A percentile compares a stretch with the other conserved stretches of the same genome.
phyloP scores from a whole-genome alignment of 2,113 vertebrate species.

The Microcebus ravelobensis region DNA sequence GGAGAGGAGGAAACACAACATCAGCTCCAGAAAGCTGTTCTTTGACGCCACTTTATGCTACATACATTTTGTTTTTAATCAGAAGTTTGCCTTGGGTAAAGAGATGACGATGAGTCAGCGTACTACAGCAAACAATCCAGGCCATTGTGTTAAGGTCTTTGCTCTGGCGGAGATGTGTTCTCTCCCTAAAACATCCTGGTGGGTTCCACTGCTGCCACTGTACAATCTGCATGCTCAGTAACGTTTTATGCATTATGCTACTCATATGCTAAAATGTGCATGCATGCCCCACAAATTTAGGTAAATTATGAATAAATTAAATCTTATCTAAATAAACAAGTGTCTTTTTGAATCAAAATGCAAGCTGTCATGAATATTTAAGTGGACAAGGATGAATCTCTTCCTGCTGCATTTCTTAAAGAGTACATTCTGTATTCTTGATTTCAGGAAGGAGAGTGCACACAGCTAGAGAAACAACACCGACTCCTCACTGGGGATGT shows the following conservation, averaged over 20 bases:
- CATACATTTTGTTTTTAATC: constrained; percentile 27
- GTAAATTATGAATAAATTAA: constrained; percentile 93
- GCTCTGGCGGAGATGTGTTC: constrained; percentile 82
- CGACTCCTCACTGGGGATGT: constrained; percentile 61
- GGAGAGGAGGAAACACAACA: neutral
- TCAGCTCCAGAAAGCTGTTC: neutral
- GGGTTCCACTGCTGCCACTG: constrained; percentile 73
- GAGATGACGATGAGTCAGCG: constrained; percentile 65
- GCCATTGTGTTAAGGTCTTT: constrained; percentile 77
- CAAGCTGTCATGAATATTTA: constrained; percentile 89
- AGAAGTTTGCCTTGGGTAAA: constrained; percentile 13
- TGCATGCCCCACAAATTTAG: constrained; percentile 87
- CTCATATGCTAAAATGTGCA: constrained; percentile 88
- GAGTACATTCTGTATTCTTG: constrained; percentile 78
- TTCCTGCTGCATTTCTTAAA: constrained; percentile 82
- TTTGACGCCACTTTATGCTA: neutral
- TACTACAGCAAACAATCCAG: constrained; percentile 59
- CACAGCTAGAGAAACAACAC: constrained; percentile 49
- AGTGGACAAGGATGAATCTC: constrained; percentile 86
- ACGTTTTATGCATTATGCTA: constrained; percentile 87
- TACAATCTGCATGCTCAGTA: constrained; percentile 85
- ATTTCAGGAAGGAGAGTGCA: constrained; percentile 74
- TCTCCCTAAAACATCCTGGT: constrained; percentile 85
- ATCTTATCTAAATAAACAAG: constrained; percentile 93
- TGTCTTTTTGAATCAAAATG: constrained; percentile 88